phyloP scores from a whole-genome alignment of 2,888 invertebrate genomes.

The Taenaris catops region DNA sequence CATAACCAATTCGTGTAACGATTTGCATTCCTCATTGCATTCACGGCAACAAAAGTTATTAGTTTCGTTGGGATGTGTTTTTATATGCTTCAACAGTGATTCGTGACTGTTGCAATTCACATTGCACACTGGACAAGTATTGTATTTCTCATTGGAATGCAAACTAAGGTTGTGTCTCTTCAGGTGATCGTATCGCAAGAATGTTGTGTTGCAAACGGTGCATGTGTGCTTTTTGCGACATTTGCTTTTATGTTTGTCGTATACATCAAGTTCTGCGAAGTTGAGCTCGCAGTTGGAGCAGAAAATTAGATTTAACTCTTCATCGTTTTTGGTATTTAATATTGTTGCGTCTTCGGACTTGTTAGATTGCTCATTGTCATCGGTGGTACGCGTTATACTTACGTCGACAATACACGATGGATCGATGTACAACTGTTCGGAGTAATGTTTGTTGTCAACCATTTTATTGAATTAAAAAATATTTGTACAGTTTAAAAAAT shows the following conservation, averaged over 20 bases:
- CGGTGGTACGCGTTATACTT: no score
- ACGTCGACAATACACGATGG: no score
- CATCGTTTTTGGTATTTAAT: no score
- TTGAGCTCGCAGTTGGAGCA: conserved; percentile 38
- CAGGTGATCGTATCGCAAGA: conserved; percentile 43
- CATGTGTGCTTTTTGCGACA: conserved; percentile 35
- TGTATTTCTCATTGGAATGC: conserved; percentile 31
- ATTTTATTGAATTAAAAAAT: no score
- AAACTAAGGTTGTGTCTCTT: conserved; percentile 43
- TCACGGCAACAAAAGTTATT: conserved; percentile 38
- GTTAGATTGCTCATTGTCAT: no score
- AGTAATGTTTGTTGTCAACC: no score
- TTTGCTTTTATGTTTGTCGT: conserved; percentile 42
- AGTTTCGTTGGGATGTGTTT: conserved; percentile 26
- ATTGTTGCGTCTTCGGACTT: no score
- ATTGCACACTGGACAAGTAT: conserved; percentile 40
- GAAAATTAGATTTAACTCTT: no score
- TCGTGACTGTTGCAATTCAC: conserved; percentile 39
- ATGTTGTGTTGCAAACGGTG: conserved; percentile 35
- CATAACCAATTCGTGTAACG: conserved; percentile 30
- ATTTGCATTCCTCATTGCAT: conserved; percentile 33
- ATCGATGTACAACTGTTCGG: no score
- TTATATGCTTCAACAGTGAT: conserved; percentile 37
- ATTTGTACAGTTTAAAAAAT: no score
- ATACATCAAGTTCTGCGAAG: conserved; percentile 33